Base-by-base conservation (phyloP, 2,113 vertebrate genomes). In the Acinonyx jubatus region DNA sequence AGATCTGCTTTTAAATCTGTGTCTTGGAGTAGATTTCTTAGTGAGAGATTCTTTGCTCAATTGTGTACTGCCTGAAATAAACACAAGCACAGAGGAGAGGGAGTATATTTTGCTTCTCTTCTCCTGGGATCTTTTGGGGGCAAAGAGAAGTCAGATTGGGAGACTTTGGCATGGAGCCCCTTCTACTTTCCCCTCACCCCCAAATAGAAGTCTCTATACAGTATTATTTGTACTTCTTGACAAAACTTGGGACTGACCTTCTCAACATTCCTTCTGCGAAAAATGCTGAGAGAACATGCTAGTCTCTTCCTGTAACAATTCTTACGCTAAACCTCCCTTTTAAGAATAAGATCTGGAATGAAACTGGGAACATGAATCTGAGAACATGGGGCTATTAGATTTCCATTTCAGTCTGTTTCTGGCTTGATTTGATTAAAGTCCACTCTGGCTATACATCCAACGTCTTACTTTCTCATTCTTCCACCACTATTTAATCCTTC, bases 361-460 rank as follows among this genome's bases (percentile, higher is more conserved):
- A 84, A 61, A 65, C 65, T 50, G 74, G 7, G 25, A 68, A 31
- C 48, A 38, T 29, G 38, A 84, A 79, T 23, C 66, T 21, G 38
- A 96, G 88, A 81, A 96, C 71, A n/a, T n/a, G 0, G 4, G 33
- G 38, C 45, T 90, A 87, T 87, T 85, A 19, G n/a, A 52, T 94
- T 96, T 92, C 97, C 57, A 50, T 76, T 69, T 84, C 1, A 36
- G n/a, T 87, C 95, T 93, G 80, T 81, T 94, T 96, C 97, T 97
- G 87, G 45, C 83, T 94, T 97, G 89, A 96, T 95, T 95, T 93
- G 97, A 98, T 96, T 97, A 83, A 86, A 86, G 91, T 95, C 91
- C 81, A 52, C 86, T 95, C 69, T 18, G 21, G 66, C 81, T 73
- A 45, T 38, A 55, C 13, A 45, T n/a, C 83, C 87, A 90, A 81